phyloP scores from a whole-genome alignment of 2,113 vertebrate genomes.

The Rhineura floridana region DNA sequence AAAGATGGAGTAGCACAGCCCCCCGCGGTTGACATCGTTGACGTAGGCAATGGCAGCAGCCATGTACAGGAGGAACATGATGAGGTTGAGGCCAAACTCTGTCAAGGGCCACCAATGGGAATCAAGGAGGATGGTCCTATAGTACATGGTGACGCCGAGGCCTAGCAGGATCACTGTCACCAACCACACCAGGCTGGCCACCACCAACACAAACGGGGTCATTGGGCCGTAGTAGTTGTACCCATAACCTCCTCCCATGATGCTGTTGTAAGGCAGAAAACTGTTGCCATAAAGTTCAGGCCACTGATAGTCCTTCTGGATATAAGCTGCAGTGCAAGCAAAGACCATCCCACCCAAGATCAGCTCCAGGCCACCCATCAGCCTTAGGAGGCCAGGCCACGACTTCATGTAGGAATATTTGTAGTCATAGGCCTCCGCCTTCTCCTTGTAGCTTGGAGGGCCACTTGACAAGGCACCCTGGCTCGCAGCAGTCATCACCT shows the following conservation, averaged over 20 bases:
- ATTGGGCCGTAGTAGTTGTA: slow-evolving; percentile 79
- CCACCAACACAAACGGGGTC: slow-evolving; percentile 79
- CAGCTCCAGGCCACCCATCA: slow-evolving; percentile 76
- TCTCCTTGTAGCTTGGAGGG: slow-evolving; percentile 66
- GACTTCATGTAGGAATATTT: slow-evolving; percentile 78
- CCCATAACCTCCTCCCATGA: slow-evolving; percentile 65
- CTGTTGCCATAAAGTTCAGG: slow-evolving; percentile 66
- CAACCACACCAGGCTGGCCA: slow-evolving; percentile 74
- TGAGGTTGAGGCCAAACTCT: slow-evolving; percentile 75
- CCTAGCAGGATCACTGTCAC: slow-evolving; percentile 72
- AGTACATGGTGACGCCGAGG: slow-evolving; percentile 79
- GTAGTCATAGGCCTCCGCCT: slow-evolving; percentile 70
- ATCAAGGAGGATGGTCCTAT: slow-evolving; percentile 78
- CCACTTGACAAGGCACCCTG: slow-evolving; percentile 12
- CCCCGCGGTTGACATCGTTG: slow-evolving; percentile 79
- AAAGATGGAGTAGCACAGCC: slow-evolving; percentile 76
- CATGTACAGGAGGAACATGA: slow-evolving; percentile 81
- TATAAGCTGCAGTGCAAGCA: slow-evolving; percentile 77
- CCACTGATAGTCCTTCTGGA: slow-evolving; percentile 83
- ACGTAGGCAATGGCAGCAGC: slow-evolving; percentile 78
- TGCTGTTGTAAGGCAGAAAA: slow-evolving; percentile 30
- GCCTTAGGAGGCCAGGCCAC: slow-evolving; percentile 75
- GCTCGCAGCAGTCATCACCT: fast-evolving
- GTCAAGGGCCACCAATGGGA: slow-evolving; percentile 83
- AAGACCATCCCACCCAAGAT: slow-evolving; percentile 80